phyloP scores from a whole-genome alignment of 1,140 invertebrate genomes.

The Drosophila asahinai region DNA sequence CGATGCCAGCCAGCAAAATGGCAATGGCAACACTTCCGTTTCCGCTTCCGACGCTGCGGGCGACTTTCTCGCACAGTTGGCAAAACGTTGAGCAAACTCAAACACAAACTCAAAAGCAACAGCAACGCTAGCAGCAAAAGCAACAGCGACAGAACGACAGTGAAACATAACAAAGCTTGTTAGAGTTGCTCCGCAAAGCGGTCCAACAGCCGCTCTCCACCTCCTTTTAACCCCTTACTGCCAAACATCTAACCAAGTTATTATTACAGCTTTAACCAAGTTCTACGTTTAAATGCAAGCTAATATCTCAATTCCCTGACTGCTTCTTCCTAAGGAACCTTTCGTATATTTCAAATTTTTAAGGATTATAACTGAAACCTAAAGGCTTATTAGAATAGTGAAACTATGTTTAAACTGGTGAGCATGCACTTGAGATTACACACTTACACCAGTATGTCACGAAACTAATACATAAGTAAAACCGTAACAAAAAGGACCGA shows the following conservation, averaged over 20 bases:
- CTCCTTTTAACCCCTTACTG: neutral
- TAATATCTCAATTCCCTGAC: too few species aligned
- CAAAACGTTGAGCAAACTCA: slow-evolving; percentile 68
- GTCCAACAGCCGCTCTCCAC: slow-evolving; percentile 28
- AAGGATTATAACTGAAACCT: too few species aligned
- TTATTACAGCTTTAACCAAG: neutral
- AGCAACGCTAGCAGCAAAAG: slow-evolving; percentile 29
- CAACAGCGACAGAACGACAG: slow-evolving; percentile 28
- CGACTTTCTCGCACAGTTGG: slow-evolving; percentile 76
- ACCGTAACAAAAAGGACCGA: too few species aligned
- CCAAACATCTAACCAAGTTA: neutral
- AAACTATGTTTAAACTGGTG: too few species aligned
- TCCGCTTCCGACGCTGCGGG: slow-evolving; percentile 78
- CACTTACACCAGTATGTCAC: neutral
- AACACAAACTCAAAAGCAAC: slow-evolving; percentile 39
- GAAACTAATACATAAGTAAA: too few species aligned
- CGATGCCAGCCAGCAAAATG: slow-evolving; percentile 74
- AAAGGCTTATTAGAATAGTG: too few species aligned
- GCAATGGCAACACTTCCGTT: slow-evolving; percentile 83
- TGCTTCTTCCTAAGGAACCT: neutral
- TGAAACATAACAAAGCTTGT: slow-evolving; percentile 80
- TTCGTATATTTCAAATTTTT: too few species aligned
- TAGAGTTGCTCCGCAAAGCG: slow-evolving; percentile 65
- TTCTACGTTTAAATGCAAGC: neutral
- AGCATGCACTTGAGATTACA: too few species aligned